These are phyloP conservation scores for Ochropleura plecta DNA, from an alignment of 2,888 invertebrate genomes.

Conservation along the genomic window DNA sequence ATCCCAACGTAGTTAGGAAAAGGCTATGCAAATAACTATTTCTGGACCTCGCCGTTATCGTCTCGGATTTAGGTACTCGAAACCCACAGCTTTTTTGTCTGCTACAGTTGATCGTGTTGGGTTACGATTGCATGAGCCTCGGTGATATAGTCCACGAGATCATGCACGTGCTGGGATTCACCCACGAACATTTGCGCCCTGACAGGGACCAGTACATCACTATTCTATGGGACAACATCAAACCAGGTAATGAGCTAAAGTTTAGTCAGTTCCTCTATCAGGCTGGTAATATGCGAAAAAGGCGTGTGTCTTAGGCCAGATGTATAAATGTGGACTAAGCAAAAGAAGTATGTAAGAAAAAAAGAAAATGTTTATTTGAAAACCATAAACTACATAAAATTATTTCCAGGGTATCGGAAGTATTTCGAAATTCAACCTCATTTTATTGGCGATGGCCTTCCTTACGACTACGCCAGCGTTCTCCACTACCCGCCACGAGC, in stretches of 20 bases:
- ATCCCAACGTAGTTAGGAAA: too few relatives aligned
- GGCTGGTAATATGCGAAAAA: background rate
- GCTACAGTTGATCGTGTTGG: conserved; percentile 82
- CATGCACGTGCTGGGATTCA: conserved; percentile 95
- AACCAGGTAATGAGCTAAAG: conserved; percentile 81
- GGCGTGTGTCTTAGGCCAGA: background rate
- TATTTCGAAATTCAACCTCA: conserved; percentile 90
- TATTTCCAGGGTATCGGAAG: conserved; percentile 89
- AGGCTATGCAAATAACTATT: too few relatives aligned
- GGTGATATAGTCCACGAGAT: conserved; percentile 95
- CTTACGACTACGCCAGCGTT: conserved; percentile 94
- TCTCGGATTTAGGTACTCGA: background rate
- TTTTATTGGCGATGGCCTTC: conserved; percentile 71
- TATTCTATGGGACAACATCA: conserved; percentile 93
- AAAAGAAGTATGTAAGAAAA: background rate
- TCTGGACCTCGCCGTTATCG: background rate
- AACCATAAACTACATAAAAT: conserved; percentile 9
- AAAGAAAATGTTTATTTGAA: background rate
- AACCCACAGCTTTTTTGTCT: background rate
- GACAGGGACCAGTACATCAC: conserved; percentile 93
- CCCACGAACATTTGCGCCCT: conserved; percentile 94
- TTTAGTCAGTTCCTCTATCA: background rate
- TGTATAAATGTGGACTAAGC: background rate
- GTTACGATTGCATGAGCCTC: conserved; percentile 89
- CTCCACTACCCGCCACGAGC: conserved; percentile 95